phyloP scores from a whole-genome alignment of 2,797 vertebrate species.

The Pseudochirops corinnae region DNA sequence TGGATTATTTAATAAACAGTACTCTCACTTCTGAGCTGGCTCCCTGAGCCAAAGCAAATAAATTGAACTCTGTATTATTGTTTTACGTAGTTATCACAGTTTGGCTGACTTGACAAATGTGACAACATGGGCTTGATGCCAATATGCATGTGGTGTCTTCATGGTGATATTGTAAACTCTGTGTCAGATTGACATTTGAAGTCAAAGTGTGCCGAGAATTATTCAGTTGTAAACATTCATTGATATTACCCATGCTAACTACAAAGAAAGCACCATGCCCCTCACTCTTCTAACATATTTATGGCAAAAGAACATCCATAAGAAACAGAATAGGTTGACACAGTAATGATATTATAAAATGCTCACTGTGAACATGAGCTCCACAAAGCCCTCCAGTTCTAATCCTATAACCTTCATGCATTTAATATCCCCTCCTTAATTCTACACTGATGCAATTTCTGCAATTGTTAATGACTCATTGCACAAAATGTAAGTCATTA shows the following conservation, averaged over 20 bases:
- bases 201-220: constrained; percentile 14
- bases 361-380: constrained; percentile 17
- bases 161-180: constrained; percentile 20
- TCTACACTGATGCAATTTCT: neutral
- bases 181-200: constrained; percentile 29
- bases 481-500: constrained; percentile 23
- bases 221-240: constrained; percentile 15
- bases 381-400: neutral
- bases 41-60: neutral
- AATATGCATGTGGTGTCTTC: neutral
- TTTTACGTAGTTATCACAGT: constrained; percentile 14
- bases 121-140: neutral
- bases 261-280: neutral
- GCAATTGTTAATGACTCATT: neutral
- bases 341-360: constrained; percentile 6
- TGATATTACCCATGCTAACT: neutral
- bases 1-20: neutral
- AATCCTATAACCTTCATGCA: neutral
- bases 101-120: constrained; percentile 8
- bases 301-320: neutral
- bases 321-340: neutral
- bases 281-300: neutral
- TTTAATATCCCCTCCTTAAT: neutral
- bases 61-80: neutral
- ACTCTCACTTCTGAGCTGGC: neutral